These are phyloP conservation scores for Leucophora obtusa DNA, from an alignment of 2,888 invertebrate species.

Conservation along the genomic window DNA sequence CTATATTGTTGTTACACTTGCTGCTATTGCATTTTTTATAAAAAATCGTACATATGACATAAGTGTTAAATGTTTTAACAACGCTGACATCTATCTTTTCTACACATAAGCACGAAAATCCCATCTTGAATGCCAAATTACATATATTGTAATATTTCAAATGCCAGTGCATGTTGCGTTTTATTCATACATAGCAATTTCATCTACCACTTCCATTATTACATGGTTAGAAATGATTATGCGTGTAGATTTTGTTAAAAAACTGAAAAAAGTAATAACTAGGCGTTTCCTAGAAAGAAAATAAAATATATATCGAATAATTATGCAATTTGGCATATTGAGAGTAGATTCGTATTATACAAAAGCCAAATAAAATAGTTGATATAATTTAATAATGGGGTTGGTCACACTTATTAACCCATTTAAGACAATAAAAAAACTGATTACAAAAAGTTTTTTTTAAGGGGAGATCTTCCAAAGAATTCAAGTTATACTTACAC, in stretches of 20 bases:
- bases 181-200: not conserved
- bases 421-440: too few species aligned
- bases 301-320: slow-evolving; percentile 36
- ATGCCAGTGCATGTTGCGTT: slow-evolving; percentile 32
- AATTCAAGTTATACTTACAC: too few species aligned
- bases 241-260: not conserved
- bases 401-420: not conserved
- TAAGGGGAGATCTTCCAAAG: too few species aligned
- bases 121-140: slow-evolving; percentile 46
- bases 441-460: too few species aligned
- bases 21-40: not conserved
- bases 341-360: not conserved
- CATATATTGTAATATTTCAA: slow-evolving; percentile 30
- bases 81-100: slow-evolving; percentile 21
- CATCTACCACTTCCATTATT: not conserved
- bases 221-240: slow-evolving; percentile 8
- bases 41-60: slow-evolving; percentile 24
- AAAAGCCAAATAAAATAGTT: not conserved
- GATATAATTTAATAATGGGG: slow-evolving; percentile 1
- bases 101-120: slow-evolving; percentile 2
- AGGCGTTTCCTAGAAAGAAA: slow-evolving; percentile 46
- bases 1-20: not conserved
- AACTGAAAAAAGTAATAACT: not conserved
- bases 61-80: slow-evolving; percentile 37
- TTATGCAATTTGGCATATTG: slow-evolving; percentile 42